A percentile compares a stretch with the other conserved stretches of the same genome.
phyloP scores from a whole-genome alignment of 2,888 invertebrate species.

The Tachina lurida region DNA sequence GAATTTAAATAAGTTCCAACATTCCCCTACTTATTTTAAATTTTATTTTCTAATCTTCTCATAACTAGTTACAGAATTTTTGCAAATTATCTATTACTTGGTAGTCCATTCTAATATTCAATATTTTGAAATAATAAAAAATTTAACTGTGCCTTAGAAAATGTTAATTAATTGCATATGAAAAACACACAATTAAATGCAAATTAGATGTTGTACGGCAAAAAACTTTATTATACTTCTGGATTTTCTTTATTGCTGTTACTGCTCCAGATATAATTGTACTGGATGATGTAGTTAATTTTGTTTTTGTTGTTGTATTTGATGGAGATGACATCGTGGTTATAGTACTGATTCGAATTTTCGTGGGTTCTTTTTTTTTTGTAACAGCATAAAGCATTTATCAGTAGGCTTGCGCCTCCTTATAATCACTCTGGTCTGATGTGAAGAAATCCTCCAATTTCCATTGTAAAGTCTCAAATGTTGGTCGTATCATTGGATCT shows the following conservation, averaged over 20 bases:
- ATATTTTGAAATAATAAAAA: slow-evolving; percentile 54
- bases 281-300: slow-evolving; percentile 60
- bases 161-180: slow-evolving; percentile 28
- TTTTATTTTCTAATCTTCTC: slow-evolving; percentile 15
- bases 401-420: slow-evolving; percentile 98
- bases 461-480: slow-evolving; percentile 99
- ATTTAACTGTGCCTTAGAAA: slow-evolving; percentile 46
- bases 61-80: slow-evolving; percentile 17
- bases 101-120: slow-evolving; percentile 42
- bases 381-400: slow-evolving; percentile 83
- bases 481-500: slow-evolving; percentile 98
- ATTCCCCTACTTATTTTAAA: slow-evolving; percentile 10
- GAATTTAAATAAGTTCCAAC: not conserved
- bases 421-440: slow-evolving; percentile 99
- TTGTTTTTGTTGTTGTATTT: slow-evolving; percentile 65
- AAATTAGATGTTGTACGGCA: slow-evolving; percentile 3
- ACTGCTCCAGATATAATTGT: slow-evolving; percentile 10
- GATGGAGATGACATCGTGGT: slow-evolving; percentile 63
- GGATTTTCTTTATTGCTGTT: slow-evolving; percentile 16
- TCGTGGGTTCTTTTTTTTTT: slow-evolving; percentile 68
- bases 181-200: slow-evolving; percentile 27
- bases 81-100: not conserved
- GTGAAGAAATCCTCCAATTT: slow-evolving; percentile 99
- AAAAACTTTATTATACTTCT: slow-evolving; percentile 1
- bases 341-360: slow-evolving; percentile 72